phyloP scores from a whole-genome alignment of 2,113 vertebrate genomes.

The Chrysemys picta region DNA sequence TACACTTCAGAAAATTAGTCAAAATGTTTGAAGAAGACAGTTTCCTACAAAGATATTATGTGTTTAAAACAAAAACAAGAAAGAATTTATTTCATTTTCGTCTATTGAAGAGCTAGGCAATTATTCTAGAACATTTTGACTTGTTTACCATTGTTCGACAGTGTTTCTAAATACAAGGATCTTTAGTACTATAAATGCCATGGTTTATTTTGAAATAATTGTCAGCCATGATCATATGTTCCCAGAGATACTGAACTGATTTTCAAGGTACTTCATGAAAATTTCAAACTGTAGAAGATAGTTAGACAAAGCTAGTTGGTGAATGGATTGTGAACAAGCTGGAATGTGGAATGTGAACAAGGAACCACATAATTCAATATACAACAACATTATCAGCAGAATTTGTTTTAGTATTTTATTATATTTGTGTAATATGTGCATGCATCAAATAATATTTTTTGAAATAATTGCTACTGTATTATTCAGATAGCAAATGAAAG shows the following conservation, averaged over 20 bases:
- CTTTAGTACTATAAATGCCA: neutral
- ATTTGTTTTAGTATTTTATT: slow-evolving; percentile 36
- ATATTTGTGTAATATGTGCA: slow-evolving; percentile 18
- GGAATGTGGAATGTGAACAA: neutral
- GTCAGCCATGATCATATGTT: neutral
- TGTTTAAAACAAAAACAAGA: neutral
- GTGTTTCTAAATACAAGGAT: neutral
- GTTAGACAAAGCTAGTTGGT: slow-evolving; percentile 19
- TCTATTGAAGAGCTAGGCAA: neutral
- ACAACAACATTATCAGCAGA: slow-evolving; percentile 28
- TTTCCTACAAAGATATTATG: slow-evolving; percentile 41
- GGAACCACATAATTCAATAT: slow-evolving; percentile 1
- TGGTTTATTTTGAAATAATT: neutral
- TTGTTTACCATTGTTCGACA: neutral
- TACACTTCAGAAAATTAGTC: slow-evolving; percentile 74
- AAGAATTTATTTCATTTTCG: neutral
- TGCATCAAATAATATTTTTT: slow-evolving; percentile 16
- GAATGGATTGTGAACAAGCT: neutral
- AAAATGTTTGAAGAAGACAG: slow-evolving; percentile 66
- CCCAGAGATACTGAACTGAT: neutral
- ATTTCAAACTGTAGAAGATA: neutral
- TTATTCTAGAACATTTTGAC: neutral
- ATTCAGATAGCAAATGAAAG: neutral
- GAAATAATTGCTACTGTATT: slow-evolving; percentile 1
- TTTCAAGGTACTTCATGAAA: slow-evolving; percentile 25